Conservation (phyloP, 2,888 invertebrate genomes). For the Notodonta ziczac region DNA sequence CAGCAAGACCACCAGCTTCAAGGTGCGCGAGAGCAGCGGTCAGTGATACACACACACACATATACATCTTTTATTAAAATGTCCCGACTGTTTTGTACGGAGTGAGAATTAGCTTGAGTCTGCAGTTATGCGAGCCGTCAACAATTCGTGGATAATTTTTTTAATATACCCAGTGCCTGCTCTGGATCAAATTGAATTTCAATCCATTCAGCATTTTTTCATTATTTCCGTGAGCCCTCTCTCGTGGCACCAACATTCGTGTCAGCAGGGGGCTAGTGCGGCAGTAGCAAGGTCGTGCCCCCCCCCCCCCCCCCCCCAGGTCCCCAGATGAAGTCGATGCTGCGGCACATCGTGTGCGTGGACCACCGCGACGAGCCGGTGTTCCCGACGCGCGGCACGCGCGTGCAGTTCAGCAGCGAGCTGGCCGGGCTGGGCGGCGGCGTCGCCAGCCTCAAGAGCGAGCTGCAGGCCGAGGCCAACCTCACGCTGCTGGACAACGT, state of each 20-base stretch:
- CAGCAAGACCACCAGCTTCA: slow-evolving; percentile 87
- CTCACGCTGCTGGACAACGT: slow-evolving; percentile 45
- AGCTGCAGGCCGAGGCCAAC: slow-evolving; percentile 76
- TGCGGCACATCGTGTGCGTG: slow-evolving; percentile 91
- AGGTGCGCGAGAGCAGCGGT: slow-evolving; percentile 92
- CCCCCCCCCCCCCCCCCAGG: slow-evolving; percentile 74
- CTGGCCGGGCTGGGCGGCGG: slow-evolving; percentile 96
- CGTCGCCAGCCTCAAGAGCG: slow-evolving; percentile 94
- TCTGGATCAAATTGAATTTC: too few species aligned
- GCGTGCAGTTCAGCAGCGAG: slow-evolving; percentile 91
- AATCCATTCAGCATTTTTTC: too few species aligned
- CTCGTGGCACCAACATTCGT: too few species aligned
- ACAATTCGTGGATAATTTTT: too few species aligned
- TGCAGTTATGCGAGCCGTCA: too few species aligned
- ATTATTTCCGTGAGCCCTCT: too few species aligned
- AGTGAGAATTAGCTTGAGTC: too few species aligned
- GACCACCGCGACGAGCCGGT: slow-evolving; percentile 92
- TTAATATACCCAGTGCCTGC: too few species aligned
- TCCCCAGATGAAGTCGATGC: slow-evolving; percentile 94
- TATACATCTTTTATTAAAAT: too few species aligned
- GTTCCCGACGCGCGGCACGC: slow-evolving; percentile 90
- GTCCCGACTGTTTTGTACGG: too few species aligned
- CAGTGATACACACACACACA: slow-evolving; percentile 26
- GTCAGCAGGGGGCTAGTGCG: background rate
- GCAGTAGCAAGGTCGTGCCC: background rate